Evolutionary conservation across 2,797 vertebrate genomes (phyloP).

Genomic region (Orientallactaga sibirica): DNA sequence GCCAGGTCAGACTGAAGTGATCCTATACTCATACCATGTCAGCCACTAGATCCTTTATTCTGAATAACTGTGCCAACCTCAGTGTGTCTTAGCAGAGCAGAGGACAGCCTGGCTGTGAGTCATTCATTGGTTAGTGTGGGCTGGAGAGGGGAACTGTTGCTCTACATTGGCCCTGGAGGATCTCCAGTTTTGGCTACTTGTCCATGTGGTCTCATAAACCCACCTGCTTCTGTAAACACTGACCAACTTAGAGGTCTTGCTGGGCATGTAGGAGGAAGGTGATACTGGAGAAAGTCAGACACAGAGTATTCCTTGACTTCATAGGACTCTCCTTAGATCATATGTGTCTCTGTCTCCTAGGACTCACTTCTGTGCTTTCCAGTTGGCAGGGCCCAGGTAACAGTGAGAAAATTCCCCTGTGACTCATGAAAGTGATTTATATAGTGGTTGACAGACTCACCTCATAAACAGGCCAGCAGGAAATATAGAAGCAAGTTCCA

Average conservation of each 20-base stretch:
- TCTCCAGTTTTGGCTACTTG: background rate
- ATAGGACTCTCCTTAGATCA: background rate
- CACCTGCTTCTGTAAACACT: background rate
- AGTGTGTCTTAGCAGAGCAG: background rate
- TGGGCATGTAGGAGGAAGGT: background rate
- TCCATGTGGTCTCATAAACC: background rate
- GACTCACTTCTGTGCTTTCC: background rate
- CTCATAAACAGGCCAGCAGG: background rate
- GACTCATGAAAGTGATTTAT: background rate
- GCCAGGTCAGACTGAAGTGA: background rate
- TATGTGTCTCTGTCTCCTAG: background rate
- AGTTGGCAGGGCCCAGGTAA: background rate
- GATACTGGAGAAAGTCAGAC: background rate
- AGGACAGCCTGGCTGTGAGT: background rate
- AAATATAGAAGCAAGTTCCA: slow-evolving; percentile 3
- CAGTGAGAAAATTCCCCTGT: background rate
- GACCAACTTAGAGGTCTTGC: background rate
- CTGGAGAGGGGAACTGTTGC: background rate
- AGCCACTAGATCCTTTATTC: background rate
- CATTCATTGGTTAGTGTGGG: background rate
- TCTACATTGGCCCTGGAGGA: background rate
- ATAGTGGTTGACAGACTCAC: background rate
- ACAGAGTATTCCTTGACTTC: too few species aligned
- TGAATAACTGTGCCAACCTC: background rate
- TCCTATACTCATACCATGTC: background rate